Percentiles rank a stretch among this genome's conserved stretches.
Conservation (phyloP, 2,888 invertebrate species). For the Saturnia pavonia region DNA sequence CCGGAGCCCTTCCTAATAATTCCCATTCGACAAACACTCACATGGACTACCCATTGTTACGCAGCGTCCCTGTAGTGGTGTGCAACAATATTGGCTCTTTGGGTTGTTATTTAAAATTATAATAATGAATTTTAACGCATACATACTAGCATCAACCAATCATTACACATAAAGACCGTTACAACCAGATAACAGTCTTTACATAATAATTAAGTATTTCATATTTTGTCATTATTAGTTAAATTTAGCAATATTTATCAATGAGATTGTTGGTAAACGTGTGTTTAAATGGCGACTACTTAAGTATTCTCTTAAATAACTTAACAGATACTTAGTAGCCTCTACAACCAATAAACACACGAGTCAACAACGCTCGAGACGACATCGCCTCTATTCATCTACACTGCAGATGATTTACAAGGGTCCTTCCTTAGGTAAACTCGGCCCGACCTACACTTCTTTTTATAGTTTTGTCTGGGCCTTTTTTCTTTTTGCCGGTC, state of each 20-base stretch:
- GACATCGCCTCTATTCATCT: conserved; percentile 71
- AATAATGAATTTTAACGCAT: conserved; percentile 55
- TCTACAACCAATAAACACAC: conserved; percentile 76
- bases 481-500: conserved; percentile 76
- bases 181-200: conserved; percentile 26
- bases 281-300: conserved; percentile 45
- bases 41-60: conserved; percentile 76
- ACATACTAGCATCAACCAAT: conserved; percentile 30
- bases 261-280: conserved; percentile 32
- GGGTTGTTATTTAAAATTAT: conserved; percentile 60
- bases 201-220: conserved; percentile 19
- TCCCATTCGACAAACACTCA: conserved; percentile 81
- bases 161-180: conserved; percentile 20
- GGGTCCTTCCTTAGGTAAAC: conserved; percentile 81
- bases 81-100: conserved; percentile 73
- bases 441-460: conserved; percentile 74
- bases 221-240: conserved; percentile 17
- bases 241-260: conserved; percentile 22
- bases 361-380: conserved; percentile 75
- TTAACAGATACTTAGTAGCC: conserved; percentile 74
- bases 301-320: conserved; percentile 66
- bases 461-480: conserved; percentile 77
- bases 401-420: conserved; percentile 78
- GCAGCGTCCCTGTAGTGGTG: conserved; percentile 69
- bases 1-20: conserved; percentile 80